A percentile compares a stretch with the other conserved stretches of the same genome.
Conservation (phyloP, 2,888 invertebrate genomes). For the Nemurella pictetii region DNA sequence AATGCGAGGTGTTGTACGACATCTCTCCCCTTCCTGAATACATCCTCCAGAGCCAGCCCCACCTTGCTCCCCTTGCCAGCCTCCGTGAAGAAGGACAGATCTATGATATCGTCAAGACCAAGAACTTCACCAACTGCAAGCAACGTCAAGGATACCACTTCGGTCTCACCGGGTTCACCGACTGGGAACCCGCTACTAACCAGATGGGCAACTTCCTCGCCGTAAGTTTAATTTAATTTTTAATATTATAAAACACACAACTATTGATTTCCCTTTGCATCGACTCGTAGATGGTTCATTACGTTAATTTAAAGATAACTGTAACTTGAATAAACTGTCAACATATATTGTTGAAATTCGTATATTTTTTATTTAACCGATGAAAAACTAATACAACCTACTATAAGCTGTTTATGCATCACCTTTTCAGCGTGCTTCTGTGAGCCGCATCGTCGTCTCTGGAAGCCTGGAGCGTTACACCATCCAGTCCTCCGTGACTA, state of each 20-base stretch:
- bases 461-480: slow-evolving; percentile 60
- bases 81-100: slow-evolving; percentile 51
- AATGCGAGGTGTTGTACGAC: slow-evolving; percentile 72
- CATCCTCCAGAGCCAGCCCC: slow-evolving; percentile 58
- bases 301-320: too few relatives aligned
- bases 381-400: too few relatives aligned
- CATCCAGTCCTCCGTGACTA: slow-evolving; percentile 67
- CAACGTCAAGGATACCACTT: slow-evolving; percentile 66
- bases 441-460: slow-evolving; percentile 60
- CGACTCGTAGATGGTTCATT: too few relatives aligned
- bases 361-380: too few relatives aligned
- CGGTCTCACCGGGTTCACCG: slow-evolving; percentile 60
- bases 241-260: too few relatives aligned
- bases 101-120: slow-evolving; percentile 68
- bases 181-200: slow-evolving; percentile 57
- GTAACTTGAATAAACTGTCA: too few relatives aligned
- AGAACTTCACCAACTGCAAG: slow-evolving; percentile 65
- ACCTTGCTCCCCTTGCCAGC: slow-evolving; percentile 56
- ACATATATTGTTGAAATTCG: too few relatives aligned
- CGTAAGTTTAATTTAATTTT: too few relatives aligned
- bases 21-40: slow-evolving; percentile 62
- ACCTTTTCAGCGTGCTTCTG: slow-evolving; percentile 58
- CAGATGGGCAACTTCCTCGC: slow-evolving; percentile 59
- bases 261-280: too few relatives aligned
- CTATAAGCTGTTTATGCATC: neutral